Evolutionary conservation across 2,113 vertebrate species (phyloP).

Genomic region (Microtus montanus): DNA sequence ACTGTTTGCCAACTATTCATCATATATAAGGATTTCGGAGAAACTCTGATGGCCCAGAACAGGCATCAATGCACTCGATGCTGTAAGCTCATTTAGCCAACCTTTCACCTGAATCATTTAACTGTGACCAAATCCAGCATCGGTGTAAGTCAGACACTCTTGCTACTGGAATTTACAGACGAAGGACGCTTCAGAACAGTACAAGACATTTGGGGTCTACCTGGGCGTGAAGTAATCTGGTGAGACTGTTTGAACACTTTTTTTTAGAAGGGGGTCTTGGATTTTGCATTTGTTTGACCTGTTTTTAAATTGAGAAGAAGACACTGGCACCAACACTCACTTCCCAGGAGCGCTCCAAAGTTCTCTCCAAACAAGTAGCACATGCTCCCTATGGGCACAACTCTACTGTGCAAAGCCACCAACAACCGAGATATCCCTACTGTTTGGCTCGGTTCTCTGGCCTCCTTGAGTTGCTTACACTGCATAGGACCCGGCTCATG

Average conservation of each 20-base stretch:
- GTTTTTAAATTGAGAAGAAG: not conserved
- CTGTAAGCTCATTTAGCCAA: not conserved
- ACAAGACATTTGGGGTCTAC: not conserved
- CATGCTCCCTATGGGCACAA: not conserved
- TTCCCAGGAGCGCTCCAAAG: not conserved
- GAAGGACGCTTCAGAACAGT: not conserved
- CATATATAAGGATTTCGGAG: not conserved
- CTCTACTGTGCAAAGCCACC: not conserved
- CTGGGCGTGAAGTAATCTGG: not conserved
- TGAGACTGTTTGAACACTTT: too few relatives aligned
- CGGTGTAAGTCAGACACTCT: not conserved
- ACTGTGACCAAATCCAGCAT: not conserved
- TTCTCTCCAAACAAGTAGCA: not conserved
- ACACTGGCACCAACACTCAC: not conserved
- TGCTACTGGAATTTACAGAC: not conserved
- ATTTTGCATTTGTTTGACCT: not conserved
- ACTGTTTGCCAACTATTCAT: not conserved
- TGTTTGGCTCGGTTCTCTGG: not conserved
- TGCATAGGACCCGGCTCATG: accelerated
- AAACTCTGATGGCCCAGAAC: not conserved
- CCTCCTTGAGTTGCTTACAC: not conserved
- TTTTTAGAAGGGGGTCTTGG: not conserved
- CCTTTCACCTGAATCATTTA: not conserved
- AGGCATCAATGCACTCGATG: not conserved
- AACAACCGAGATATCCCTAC: not conserved